Evolutionary conservation across 2,797 vertebrate species (phyloP).

Genomic region (Chaetodon trifasciatus): DNA sequence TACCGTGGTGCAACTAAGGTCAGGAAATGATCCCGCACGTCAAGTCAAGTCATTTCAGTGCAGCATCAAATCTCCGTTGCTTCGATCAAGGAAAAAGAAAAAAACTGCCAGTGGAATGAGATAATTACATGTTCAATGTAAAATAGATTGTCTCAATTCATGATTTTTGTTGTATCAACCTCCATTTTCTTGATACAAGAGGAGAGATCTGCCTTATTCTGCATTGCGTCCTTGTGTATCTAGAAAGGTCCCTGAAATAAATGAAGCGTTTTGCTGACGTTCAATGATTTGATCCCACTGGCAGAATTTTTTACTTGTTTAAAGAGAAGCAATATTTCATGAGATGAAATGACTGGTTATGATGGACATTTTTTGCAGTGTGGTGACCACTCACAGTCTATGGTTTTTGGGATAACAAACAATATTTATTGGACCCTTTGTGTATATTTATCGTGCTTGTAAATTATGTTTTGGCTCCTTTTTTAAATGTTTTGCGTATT

Average conservation of each 20-base stretch:
- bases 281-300: slow-evolving; percentile 30
- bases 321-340: slow-evolving; percentile 29
- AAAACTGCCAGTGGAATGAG: slow-evolving; percentile 51
- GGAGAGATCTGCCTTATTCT: slow-evolving; percentile 37
- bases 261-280: not conserved
- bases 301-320: slow-evolving; percentile 51
- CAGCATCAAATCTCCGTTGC: slow-evolving; percentile 25
- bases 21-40: slow-evolving; percentile 53
- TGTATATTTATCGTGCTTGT: slow-evolving; percentile 84
- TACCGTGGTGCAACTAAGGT: slow-evolving; percentile 48
- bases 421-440: slow-evolving; percentile 82
- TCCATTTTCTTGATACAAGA: slow-evolving; percentile 30
- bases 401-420: slow-evolving; percentile 67
- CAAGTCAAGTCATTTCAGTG: slow-evolving; percentile 47
- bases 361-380: slow-evolving; percentile 39
- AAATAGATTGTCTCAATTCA: not conserved
- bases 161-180: slow-evolving; percentile 1
- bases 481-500: slow-evolving; percentile 58
- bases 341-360: slow-evolving; percentile 43
- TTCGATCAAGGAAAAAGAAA: slow-evolving; percentile 30
- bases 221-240: not conserved
- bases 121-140: slow-evolving; percentile 12
- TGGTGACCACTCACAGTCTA: slow-evolving; percentile 52
- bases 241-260: slow-evolving; percentile 12
- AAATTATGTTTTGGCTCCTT: slow-evolving; percentile 72